These are phyloP conservation scores for Calonectris borealis DNA, from an alignment of 2,113 vertebrate genomes.

Conservation along the genomic window DNA sequence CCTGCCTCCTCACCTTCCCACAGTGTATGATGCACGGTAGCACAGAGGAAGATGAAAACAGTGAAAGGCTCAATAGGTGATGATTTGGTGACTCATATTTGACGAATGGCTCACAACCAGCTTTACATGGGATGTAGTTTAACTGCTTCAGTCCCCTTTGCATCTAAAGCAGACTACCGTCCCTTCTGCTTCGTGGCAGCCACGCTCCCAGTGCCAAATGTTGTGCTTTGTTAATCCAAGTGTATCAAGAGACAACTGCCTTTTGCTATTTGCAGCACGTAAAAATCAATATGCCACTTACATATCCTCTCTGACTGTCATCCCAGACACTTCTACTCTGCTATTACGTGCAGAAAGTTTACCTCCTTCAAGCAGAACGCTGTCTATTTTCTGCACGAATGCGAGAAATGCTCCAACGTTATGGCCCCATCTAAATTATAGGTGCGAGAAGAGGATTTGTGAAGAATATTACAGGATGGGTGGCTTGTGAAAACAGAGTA, in stretches of 20 bases:
- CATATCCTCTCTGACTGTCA: neutral
- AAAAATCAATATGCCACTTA: constrained; percentile 7
- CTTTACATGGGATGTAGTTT: neutral
- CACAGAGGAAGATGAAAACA: neutral
- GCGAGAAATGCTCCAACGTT: neutral
- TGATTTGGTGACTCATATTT: constrained; percentile 13
- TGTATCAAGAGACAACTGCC: neutral
- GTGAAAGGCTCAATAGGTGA: neutral
- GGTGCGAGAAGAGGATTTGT: neutral
- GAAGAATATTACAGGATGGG: neutral
- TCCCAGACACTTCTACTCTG: neutral
- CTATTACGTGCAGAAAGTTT: neutral
- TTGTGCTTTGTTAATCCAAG: neutral
- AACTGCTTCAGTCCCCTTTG: neutral
- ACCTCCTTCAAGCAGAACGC: neutral
- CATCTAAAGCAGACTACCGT: rapidly evolving
- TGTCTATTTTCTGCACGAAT: neutral
- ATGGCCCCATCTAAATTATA: neutral
- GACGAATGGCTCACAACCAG: neutral
- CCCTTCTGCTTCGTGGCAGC: neutral
- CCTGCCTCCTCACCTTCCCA: neutral
- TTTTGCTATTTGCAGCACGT: neutral
- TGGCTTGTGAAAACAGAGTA: neutral
- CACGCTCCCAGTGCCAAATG: neutral
- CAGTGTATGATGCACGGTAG: neutral